A percentile compares a stretch with the other conserved stretches of the same genome.
Evolutionary conservation across 2,888 invertebrate genomes (phyloP).

Genomic region (Drosophila algonquin): DNA sequence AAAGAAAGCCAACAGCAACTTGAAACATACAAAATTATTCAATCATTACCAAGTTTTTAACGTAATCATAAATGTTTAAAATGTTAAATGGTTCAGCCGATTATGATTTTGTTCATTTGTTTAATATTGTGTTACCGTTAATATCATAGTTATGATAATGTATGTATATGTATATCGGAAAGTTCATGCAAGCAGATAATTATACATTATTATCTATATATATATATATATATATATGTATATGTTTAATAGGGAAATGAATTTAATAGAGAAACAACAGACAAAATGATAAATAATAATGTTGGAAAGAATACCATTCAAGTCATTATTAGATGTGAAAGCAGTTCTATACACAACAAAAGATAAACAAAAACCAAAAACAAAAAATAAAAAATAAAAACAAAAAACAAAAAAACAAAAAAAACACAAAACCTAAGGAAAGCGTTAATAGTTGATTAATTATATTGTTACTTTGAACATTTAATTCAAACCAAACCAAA

Average conservation of each 20-base stretch:
- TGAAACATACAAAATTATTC: conserved; percentile 65
- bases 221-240: conserved; percentile 33
- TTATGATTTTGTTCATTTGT: conserved; percentile 61
- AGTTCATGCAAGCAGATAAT: conserved; percentile 49
- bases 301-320: conserved; percentile 75
- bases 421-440: conserved; percentile 56
- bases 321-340: conserved; percentile 79
- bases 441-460: conserved; percentile 80
- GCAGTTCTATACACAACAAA: conserved; percentile 70
- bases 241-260: conserved; percentile 75
- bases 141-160: conserved; percentile 61
- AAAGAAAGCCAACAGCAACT: conserved; percentile 49
- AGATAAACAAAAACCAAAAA: conserved; percentile 54
- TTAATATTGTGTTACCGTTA: conserved; percentile 63
- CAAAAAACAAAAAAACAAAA: too few relatives aligned
- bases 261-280: conserved; percentile 64
- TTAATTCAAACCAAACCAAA: conserved; percentile 66
- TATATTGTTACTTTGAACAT: conserved; percentile 83
- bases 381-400: conserved; percentile 36
- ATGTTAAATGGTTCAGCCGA: conserved; percentile 72
- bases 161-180: conserved; percentile 74
- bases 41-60: conserved; percentile 69
- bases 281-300: conserved; percentile 58
- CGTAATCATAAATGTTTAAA: conserved; percentile 76
- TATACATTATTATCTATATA: conserved; percentile 37